Evolutionary conservation across 2,888 invertebrate genomes (phyloP).

Genomic region (Proisotoma minuta): DNA sequence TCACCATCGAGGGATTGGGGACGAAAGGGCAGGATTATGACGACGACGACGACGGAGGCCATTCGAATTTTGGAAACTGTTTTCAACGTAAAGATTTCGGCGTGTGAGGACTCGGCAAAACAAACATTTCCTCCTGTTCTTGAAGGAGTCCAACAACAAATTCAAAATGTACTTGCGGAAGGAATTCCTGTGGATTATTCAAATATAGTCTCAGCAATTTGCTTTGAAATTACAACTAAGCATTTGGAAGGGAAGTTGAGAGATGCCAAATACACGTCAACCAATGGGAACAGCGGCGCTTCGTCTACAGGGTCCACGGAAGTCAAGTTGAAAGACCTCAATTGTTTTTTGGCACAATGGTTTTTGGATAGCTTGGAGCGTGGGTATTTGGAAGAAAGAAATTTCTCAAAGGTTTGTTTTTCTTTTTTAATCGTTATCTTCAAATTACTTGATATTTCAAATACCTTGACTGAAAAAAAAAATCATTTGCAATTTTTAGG

Average conservation of each 20-base stretch:
- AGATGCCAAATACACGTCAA: slow-evolving; percentile 18
- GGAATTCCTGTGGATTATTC: slow-evolving; percentile 27
- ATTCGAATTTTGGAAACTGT: slow-evolving; percentile 35
- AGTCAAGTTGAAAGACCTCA: slow-evolving; percentile 19
- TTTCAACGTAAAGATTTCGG: slow-evolving; percentile 33
- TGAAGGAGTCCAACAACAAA: slow-evolving; percentile 19
- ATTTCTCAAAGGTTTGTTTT: slow-evolving; percentile 36
- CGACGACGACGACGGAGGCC: no score
- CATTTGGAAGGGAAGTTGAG: slow-evolving; percentile 33
- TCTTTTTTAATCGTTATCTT: slow-evolving; percentile 7
- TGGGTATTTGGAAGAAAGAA: slow-evolving; percentile 39
- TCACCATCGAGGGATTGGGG: no score
- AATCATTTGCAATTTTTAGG: slow-evolving; percentile 52
- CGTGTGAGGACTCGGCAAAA: not conserved
- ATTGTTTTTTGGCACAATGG: slow-evolving; percentile 37
- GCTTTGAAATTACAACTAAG: slow-evolving; percentile 38
- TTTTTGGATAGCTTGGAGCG: slow-evolving; percentile 43
- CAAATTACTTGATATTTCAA: slow-evolving; percentile 4
- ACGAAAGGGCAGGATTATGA: no score
- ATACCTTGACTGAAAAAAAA: slow-evolving; percentile 1
- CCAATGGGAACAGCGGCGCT: not conserved
- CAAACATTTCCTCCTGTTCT: slow-evolving; percentile 23
- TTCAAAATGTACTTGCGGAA: slow-evolving; percentile 18
- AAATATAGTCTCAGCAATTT: slow-evolving; percentile 36
- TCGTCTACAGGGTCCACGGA: not conserved